A percentile compares a stretch with the other conserved stretches of the same genome.
Conservation (phyloP, 2,888 invertebrate species). For the Himalopsyche tibetana region DNA sequence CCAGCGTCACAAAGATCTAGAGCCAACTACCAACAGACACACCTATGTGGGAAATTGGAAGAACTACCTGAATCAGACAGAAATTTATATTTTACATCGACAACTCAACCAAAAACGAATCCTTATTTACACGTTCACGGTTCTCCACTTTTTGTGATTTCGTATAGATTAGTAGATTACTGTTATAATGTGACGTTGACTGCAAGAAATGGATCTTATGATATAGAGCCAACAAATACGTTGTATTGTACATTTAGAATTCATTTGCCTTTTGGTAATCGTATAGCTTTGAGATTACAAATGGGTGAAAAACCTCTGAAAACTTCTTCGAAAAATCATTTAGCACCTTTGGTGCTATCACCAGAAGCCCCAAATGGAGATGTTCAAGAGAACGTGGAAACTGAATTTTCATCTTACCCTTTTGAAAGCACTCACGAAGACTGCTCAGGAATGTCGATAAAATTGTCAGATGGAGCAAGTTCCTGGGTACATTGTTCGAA, state of each 20-base stretch:
- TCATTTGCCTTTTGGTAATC: conserved; percentile 83
- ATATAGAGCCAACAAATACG: conserved; percentile 78
- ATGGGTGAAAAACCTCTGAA: conserved; percentile 71
- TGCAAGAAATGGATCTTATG: conserved; percentile 81
- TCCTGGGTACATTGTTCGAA: conserved; percentile 80
- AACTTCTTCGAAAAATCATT: conserved; percentile 38
- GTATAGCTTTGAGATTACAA: conserved; percentile 80
- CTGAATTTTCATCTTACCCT: conserved; percentile 64
- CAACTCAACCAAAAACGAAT: conserved; percentile 71
- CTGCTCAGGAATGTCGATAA: conserved; percentile 78
- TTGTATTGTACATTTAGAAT: conserved; percentile 83
- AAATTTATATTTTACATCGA: conserved; percentile 76
- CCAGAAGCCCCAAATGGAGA: conserved; percentile 50
- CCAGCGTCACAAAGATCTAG: conserved; percentile 67
- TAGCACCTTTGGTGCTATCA: not conserved
- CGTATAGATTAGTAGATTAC: conserved; percentile 82
- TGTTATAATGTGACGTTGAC: conserved; percentile 84
- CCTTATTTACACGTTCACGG: conserved; percentile 79
- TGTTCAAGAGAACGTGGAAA: conserved; percentile 66
- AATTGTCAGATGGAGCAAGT: conserved; percentile 77
- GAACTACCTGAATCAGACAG: conserved; percentile 79
- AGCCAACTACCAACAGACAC: conserved; percentile 69
- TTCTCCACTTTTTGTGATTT: conserved; percentile 81
- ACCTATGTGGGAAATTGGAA: conserved; percentile 83
- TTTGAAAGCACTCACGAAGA: conserved; percentile 67